phyloP scores from a whole-genome alignment of 2,113 vertebrate genomes.

The Kryptolebias marmoratus region DNA sequence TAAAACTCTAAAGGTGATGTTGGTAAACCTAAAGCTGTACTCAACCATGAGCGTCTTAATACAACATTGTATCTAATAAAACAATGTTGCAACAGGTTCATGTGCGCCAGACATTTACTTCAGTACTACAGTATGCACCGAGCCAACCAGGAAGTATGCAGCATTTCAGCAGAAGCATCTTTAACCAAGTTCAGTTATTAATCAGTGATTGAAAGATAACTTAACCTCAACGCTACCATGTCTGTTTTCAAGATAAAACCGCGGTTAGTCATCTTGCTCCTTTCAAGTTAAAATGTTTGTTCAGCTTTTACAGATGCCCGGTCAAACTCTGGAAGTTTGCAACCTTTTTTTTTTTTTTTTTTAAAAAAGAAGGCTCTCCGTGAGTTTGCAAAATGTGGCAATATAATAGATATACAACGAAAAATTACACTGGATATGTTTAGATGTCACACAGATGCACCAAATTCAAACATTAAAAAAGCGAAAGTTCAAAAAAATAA shows the following conservation, averaged over 20 bases:
- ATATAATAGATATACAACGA: too few relatives aligned
- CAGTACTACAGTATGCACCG: not conserved
- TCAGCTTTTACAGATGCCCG: not conserved
- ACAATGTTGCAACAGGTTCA: not conserved
- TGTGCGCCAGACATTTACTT: not conserved
- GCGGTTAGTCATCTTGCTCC: not conserved
- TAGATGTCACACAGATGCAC: not conserved
- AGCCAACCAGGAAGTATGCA: not conserved
- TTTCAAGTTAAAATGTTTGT: not conserved
- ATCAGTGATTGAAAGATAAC: not conserved
- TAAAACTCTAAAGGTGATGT: too few relatives aligned
- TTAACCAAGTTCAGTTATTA: not conserved
- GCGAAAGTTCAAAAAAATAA: not conserved
- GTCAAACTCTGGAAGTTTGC: not conserved
- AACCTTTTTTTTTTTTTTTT: not conserved
- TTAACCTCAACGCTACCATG: too few relatives aligned
- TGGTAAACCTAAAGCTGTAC: too few relatives aligned
- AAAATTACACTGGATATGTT: not conserved
- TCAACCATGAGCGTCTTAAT: too few relatives aligned
- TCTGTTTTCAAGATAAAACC: not conserved
- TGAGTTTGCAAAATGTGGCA: too few relatives aligned
- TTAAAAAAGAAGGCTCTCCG: too few relatives aligned
- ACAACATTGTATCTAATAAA: too few relatives aligned
- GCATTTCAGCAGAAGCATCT: not conserved
- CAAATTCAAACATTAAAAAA: not conserved